These are phyloP conservation scores for Sinohyriopsis cumingii DNA, from an alignment of 2,888 invertebrate genomes.

Conservation along the genomic window DNA sequence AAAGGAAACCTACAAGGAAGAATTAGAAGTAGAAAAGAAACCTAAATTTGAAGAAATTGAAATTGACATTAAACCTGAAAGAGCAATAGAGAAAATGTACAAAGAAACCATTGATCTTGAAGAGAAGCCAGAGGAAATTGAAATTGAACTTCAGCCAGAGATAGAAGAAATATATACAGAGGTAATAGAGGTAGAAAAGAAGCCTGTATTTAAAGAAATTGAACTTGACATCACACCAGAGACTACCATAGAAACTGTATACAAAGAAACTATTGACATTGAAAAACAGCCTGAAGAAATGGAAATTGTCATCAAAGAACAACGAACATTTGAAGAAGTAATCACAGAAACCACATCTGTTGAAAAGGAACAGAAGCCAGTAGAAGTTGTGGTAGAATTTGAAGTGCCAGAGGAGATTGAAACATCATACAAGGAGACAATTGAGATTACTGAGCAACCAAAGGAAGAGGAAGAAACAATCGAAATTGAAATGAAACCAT, in stretches of 20 bases:
- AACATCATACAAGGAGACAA: conserved; percentile 6
- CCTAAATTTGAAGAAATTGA: too few species aligned
- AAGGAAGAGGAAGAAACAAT: background rate
- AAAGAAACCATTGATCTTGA: too few species aligned
- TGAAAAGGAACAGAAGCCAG: background rate
- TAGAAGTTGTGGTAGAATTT: conserved; percentile 3
- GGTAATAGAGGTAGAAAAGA: conserved; percentile 7
- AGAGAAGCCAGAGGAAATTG: too few species aligned
- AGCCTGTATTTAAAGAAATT: conserved; percentile 11
- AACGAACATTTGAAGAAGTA: conserved; percentile 13
- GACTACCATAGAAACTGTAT: conserved; percentile 7
- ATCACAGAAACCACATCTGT: conserved; percentile 4
- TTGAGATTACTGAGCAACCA: conserved; percentile 2
- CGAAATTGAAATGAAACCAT: background rate
- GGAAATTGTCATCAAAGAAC: conserved; percentile 4
- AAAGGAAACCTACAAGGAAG: background rate
- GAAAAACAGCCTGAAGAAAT: conserved; percentile 2
- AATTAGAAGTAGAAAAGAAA: background rate
- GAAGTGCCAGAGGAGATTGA: background rate
- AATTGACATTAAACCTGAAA: too few species aligned
- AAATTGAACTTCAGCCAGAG: too few species aligned
- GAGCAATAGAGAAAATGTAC: too few species aligned
- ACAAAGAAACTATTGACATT: conserved; percentile 15
- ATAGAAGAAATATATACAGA: too few species aligned
- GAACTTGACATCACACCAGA: conserved; percentile 8